phyloP scores from a whole-genome alignment of 1,140 invertebrate genomes.

The Calephelis nemesis region DNA sequence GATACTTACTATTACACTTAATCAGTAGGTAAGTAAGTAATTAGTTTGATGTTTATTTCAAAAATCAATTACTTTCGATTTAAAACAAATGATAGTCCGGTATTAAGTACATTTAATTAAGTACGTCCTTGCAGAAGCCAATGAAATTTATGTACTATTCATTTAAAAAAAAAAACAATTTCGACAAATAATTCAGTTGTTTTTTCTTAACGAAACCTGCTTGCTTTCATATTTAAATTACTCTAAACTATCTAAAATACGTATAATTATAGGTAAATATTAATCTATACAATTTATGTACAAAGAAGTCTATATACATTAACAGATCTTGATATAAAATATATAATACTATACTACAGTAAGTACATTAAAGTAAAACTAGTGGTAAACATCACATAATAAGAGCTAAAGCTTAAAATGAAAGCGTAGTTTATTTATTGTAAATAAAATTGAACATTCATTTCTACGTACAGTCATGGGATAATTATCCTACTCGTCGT shows the following conservation, averaged over 20 bases:
- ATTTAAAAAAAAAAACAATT: too few species aligned
- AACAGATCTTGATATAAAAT: constrained; percentile 53
- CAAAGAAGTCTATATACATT: constrained; percentile 54
- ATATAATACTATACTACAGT: constrained; percentile 32
- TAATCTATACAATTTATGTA: constrained; percentile 61
- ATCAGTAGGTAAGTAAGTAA: too few species aligned
- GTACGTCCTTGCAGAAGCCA: too few species aligned
- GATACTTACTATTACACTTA: too few species aligned
- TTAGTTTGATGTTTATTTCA: too few species aligned
- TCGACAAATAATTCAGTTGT: too few species aligned
- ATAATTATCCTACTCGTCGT: too few species aligned
- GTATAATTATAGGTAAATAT: constrained; percentile 39
- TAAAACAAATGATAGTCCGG: too few species aligned
- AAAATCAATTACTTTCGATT: too few species aligned
- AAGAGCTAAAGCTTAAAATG: constrained; percentile 17
- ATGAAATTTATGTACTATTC: too few species aligned
- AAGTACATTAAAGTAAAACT: constrained; percentile 46
- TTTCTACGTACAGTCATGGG: background rate
- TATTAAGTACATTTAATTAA: too few species aligned
- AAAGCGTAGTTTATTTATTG: constrained; percentile 1
- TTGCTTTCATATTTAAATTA: background rate
- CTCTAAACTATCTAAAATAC: constrained; percentile 39
- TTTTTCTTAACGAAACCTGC: too few species aligned
- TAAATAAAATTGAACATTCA: background rate
- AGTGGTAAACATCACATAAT: constrained; percentile 64